A percentile compares a stretch with the other conserved stretches of the same genome.
These are phyloP conservation scores for Hirundo rustica DNA, from an alignment of 2,797 vertebrate genomes.

Conservation along the genomic window DNA sequence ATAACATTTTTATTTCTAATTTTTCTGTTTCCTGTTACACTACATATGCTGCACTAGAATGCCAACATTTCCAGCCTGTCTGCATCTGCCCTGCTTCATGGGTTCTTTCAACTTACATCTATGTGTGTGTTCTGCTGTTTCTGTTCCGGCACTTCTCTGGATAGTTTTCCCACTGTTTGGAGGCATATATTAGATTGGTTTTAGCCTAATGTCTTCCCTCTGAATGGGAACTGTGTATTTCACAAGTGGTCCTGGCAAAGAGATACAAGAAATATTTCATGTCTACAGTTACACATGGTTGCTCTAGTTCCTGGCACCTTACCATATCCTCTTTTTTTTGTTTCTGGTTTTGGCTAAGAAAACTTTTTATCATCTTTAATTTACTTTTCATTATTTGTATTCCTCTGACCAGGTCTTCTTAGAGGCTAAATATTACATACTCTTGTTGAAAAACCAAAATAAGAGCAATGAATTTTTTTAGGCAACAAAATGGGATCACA, in stretches of 20 bases:
- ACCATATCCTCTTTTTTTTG: not conserved
- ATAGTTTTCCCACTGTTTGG: not conserved
- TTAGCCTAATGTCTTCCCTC: not conserved
- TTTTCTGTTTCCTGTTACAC: not conserved
- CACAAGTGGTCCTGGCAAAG: not conserved
- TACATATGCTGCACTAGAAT: not conserved
- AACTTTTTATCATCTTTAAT: not conserved
- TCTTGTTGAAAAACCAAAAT: not conserved
- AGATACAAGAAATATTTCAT: conserved; percentile 18
- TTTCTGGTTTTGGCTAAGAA: not conserved
- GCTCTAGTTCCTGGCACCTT: not conserved
- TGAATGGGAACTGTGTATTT: not conserved
- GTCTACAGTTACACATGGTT: not conserved
- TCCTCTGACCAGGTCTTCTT: not conserved
- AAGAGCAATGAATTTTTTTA: not conserved
- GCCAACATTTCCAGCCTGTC: not conserved
- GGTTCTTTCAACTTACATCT: not conserved
- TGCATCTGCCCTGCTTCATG: not conserved
- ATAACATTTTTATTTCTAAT: not conserved
- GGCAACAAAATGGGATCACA: not conserved
- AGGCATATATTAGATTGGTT: not conserved
- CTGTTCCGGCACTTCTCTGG: not conserved
- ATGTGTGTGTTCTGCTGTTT: not conserved
- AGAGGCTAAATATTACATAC: not conserved
- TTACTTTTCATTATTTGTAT: not conserved